A percentile compares a stretch with the other conserved stretches of the same genome.
These are phyloP conservation scores for Clarias laeviceps DNA, from an alignment of 2,797 vertebrate species.

Conservation along the genomic window DNA sequence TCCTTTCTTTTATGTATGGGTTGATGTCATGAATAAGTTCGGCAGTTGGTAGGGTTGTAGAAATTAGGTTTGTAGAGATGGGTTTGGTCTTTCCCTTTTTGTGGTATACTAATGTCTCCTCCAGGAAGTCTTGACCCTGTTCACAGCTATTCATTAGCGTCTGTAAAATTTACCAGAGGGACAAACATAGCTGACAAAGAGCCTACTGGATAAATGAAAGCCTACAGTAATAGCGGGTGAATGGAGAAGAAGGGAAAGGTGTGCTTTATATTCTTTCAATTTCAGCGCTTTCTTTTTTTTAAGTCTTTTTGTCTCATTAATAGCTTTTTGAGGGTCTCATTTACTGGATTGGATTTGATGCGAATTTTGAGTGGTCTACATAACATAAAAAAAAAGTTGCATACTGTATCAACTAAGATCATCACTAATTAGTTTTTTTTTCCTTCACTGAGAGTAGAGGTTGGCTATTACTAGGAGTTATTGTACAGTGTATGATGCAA, in stretches of 20 bases:
- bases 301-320: neutral
- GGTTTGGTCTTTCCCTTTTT: neutral
- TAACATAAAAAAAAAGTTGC: neutral
- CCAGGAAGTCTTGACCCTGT: slow-evolving; percentile 11
- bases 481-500: neutral
- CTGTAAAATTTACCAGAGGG: slow-evolving; percentile 9
- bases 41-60: neutral
- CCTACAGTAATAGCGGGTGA: neutral
- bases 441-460: neutral
- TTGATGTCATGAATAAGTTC: slow-evolving; percentile 18
- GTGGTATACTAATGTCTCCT: neutral
- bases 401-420: neutral
- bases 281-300: neutral
- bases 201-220: neutral
- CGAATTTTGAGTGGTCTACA: neutral
- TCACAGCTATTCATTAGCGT: slow-evolving; percentile 3
- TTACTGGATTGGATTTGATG: slow-evolving; percentile 2
- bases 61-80: neutral
- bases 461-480: neutral
- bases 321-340: slow-evolving; percentile 13
- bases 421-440: neutral
- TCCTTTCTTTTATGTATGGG: neutral
- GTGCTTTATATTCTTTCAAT: slow-evolving; percentile 7
- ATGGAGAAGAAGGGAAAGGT: slow-evolving; percentile 1
- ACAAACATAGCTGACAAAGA: slow-evolving; percentile 9